Base-by-base conservation (phyloP, 2,888 invertebrate genomes). In the Caenorhabditis japonica region DNA sequence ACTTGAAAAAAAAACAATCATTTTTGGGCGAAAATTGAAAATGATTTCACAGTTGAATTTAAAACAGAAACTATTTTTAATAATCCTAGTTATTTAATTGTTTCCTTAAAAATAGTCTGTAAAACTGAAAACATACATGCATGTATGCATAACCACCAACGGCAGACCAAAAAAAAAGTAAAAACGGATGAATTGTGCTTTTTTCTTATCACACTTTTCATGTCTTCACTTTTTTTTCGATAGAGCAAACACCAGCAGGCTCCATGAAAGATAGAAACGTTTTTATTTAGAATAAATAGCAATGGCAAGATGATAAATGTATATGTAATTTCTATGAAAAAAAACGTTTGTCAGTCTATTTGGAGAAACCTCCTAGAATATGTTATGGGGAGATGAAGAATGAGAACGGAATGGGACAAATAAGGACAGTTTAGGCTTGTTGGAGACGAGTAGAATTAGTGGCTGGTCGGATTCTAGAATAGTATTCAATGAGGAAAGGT, bases 391-490 rank as follows among this genome's bases (percentile, higher is more conserved):
- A 61, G 55, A 61, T 49, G 61, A 69, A 59, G 41, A 15, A 12
- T 62, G 49, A 52, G 62, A 58, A 58, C 44, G 44, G 56, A 61
- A 61, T 61, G 55, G 30, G 30, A 4, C 4, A 17, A 13, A n/a
- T 12, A 12, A 36, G 13, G 30, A 38, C 36, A 44, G n/a, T 4
- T 36, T n/a, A 51, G 55, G 61, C 56, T 4, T 41, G 47, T 41
- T 44, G 56, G 41, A 55, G 53, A 13, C 39, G 53, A 27, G 62
- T 64, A 2, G 59, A 13, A 30, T 66, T 60, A 25, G 34, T 53
- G 61, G 69, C 76, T 47, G 85, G 85, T 33, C 75, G 71, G 41
- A 85, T 83, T 62, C 76, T 77, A 17, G 80, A 78, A 59, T 85
- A 85, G 66, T 83, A 83, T 13, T 80, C 71, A 13, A 84, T 64